Conservation (phyloP, 1,140 invertebrate species). For the Helicoverpa zea region DNA sequence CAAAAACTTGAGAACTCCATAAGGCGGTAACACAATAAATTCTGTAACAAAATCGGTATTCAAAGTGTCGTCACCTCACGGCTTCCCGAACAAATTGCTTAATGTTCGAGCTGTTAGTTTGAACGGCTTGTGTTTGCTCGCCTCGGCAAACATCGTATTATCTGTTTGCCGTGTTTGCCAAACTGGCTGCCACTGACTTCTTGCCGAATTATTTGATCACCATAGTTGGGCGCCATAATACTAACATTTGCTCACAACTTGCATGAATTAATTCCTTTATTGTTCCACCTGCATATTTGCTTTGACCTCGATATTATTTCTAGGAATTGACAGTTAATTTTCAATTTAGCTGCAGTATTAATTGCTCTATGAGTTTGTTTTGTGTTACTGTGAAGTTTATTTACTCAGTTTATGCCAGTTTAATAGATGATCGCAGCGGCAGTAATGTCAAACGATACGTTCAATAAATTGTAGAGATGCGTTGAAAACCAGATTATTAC, state of each 20-base stretch:
- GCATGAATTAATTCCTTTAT: background rate
- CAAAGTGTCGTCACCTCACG: conserved; percentile 24
- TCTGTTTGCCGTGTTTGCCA: conserved; percentile 44
- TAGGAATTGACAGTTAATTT: background rate
- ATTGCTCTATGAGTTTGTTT: background rate
- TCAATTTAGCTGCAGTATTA: background rate
- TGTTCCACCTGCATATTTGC: background rate
- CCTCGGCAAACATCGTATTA: conserved; percentile 41
- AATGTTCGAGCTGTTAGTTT: conserved; percentile 38
- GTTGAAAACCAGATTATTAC: conserved; percentile 21
- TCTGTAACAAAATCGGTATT: conserved; percentile 19
- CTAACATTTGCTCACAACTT: conserved; percentile 8
- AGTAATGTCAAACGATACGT: background rate
- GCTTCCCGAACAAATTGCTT: conserved; percentile 40
- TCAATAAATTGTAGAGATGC: conserved; percentile 28
- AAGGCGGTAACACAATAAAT: conserved; percentile 13
- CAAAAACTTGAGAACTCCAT: background rate
- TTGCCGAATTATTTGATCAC: conserved; percentile 39
- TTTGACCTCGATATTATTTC: background rate
- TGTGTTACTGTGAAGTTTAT: background rate
- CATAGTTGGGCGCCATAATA: background rate
- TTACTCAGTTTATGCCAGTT: background rate
- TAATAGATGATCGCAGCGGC: background rate
- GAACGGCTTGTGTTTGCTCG: conserved; percentile 36
- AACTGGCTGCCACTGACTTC: conserved; percentile 41